Base-by-base conservation (phyloP, 1,140 invertebrate genomes). In the Drosophila takahashii region DNA sequence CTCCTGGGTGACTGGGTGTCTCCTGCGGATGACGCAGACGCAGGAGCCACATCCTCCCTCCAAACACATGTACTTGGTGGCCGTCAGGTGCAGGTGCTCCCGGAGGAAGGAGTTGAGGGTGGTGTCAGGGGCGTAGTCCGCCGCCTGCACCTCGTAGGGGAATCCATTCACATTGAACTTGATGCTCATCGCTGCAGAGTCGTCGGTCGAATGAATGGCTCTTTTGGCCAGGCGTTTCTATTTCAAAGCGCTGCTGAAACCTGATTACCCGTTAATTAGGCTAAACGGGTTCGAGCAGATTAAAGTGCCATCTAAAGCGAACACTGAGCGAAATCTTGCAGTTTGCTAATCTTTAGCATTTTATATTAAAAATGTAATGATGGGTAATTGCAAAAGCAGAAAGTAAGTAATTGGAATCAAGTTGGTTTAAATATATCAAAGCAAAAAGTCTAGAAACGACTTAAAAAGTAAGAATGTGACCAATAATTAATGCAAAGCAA, bases 41-140 rank as follows among this genome's bases (percentile, higher is more conserved):
- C 97, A 98, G 1, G 94, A 94, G 1, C 97, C 97, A 85, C 97
- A 97, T 0, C 96, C 96, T 22, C 96, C 97, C 92, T 98, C 96
- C 8, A 94, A 92, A 78, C 97, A 97, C 95, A 96, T 96, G 6
- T 93, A 93, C 87, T 98, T 97, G 0, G 96, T 97, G 5, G 96
- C 97, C 34, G 93, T 95, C 1, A 97, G 92, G 26, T 95, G 93
- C 0, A 94, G 94, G 71, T 95, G 86, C 18, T 95, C 93, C 4
- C 96, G 92, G 26, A 97, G 94, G 67, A 94, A 97, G 11, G 94
- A 93, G 57, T 96, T 96, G 3, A 96, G 91, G 0, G 94, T 93
- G 22, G 95, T 96, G 36, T 94, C 92, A 1, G 79, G 53, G n/a
- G 91, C 60, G 36, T 66, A 85, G 56, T 85, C 81, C 37, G 54